Evolutionary conservation across 1,140 invertebrate species (phyloP).

Genomic region (Bombus huntii): DNA sequence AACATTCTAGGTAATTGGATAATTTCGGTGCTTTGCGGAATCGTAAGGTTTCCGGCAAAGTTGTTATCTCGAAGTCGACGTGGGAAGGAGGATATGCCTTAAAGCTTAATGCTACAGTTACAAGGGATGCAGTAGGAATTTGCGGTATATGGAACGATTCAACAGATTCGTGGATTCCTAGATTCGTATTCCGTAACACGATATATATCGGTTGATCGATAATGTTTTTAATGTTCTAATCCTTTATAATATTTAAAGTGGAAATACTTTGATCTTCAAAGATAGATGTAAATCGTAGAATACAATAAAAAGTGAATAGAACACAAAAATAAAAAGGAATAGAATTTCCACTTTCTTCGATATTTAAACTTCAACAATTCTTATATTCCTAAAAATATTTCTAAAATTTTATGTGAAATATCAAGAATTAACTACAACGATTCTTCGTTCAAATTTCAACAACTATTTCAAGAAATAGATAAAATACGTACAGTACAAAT

Average conservation of each 20-base stretch:
- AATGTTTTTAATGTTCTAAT: background rate
- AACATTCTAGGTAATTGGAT: slow-evolving; percentile 44
- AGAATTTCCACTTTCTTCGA: background rate
- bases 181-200: background rate
- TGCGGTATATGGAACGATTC: slow-evolving; percentile 7
- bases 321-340: background rate
- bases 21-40: slow-evolving; percentile 42
- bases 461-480: no score
- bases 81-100: slow-evolving; percentile 40
- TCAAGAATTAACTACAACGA: background rate
- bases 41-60: slow-evolving; percentile 41
- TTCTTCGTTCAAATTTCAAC: background rate
- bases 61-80: slow-evolving; percentile 37
- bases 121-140: slow-evolving; percentile 16
- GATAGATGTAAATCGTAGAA: no score
- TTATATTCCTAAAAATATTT: background rate
- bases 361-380: background rate
- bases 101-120: slow-evolving; percentile 21
- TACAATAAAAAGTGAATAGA: no score
- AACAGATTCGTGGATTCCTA: slow-evolving; percentile 21
- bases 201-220: background rate
- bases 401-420: background rate
- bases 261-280: no score
- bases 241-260: no score
- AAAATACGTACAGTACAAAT: background rate